Evolutionary conservation across 2,888 invertebrate species (phyloP).

Genomic region (Petrophora chlorosata): DNA sequence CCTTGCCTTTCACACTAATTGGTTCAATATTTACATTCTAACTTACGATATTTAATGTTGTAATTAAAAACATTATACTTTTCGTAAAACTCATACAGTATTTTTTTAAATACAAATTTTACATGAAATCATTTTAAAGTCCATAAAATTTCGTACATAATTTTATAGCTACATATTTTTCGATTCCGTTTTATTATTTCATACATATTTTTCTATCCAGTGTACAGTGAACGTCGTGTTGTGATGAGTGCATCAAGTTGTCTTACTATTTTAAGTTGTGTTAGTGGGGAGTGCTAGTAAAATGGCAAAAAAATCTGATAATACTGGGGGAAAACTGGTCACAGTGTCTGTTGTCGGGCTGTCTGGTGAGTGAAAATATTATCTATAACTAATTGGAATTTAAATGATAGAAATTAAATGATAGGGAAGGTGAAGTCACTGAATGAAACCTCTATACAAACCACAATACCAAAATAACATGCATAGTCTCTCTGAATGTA

Average conservation of each 20-base stretch:
- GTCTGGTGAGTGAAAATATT: conserved; percentile 87
- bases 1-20: conserved; percentile 57
- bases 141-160: too few relatives aligned
- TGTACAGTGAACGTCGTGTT: conserved; percentile 52
- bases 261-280: conserved; percentile 45
- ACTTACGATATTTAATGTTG: background rate
- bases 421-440: too few relatives aligned
- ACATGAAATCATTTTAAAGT: too few relatives aligned
- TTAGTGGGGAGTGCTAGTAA: conserved; percentile 55
- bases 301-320: conserved; percentile 91
- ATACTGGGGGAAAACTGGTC: conserved; percentile 86
- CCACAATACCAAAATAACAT: too few relatives aligned
- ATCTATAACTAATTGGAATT: too few relatives aligned
- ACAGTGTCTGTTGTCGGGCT: conserved; percentile 96
- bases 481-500: too few relatives aligned
- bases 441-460: too few relatives aligned
- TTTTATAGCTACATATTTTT: background rate
- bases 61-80: too few relatives aligned
- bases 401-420: too few relatives aligned
- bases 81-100: too few relatives aligned
- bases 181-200: background rate
- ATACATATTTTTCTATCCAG: conserved; percentile 44
- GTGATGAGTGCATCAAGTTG: conserved; percentile 72
- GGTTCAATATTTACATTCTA: conserved; percentile 42
- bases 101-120: too few relatives aligned